Evolutionary conservation across 2,113 vertebrate species (phyloP), one percentile per base, ranked within the genome.

Genomic region (Dipodomys merriami): DNA sequence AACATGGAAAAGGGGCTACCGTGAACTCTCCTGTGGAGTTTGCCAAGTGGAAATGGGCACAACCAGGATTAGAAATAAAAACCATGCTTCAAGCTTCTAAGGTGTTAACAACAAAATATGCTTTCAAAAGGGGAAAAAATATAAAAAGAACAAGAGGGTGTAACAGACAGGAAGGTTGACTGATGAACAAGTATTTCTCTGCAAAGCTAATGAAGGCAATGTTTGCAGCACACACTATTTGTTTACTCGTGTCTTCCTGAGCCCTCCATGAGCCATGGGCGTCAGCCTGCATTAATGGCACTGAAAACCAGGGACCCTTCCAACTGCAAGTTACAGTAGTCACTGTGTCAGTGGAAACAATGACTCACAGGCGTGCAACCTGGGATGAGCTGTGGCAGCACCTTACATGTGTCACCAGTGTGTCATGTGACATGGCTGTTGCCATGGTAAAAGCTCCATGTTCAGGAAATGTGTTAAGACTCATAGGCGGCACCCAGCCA

Each of bases 361-460:
- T 97, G 97, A 97, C 92, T 97, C 29, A 91, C 95, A 97, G 96
- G 96, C 96, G 95, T 89, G 93, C 84, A 97, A 97, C 15, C 90
- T 97, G 97, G 96, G 98, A 97, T 90, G 97, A 97, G 97, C 89
- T 96, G 96, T 94, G 97, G 97, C 97, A 97, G 97, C 96, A 98
- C 97, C 87, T 74, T 97, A 94, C 96, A 97, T 96, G 96, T 97
- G 97, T 97, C 97, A 91, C 96, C 97, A 96, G 95, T 92, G 96
- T 97, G 97, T 97, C 97, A 95, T 87, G 91, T 96, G 98, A 98
- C 97, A 97, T 93, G 97, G 97, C 97, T 98, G 98, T 98, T 98
- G 98, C 98, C 97, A 98, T 98, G 97, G 98, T 97, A 98, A 98
- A 57, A 97, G 96, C 97, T 98, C 98, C 98, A 98, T 98, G 98